phyloP scores from a whole-genome alignment of 2,888 invertebrate species.

The Anoplius nigerrimus region DNA sequence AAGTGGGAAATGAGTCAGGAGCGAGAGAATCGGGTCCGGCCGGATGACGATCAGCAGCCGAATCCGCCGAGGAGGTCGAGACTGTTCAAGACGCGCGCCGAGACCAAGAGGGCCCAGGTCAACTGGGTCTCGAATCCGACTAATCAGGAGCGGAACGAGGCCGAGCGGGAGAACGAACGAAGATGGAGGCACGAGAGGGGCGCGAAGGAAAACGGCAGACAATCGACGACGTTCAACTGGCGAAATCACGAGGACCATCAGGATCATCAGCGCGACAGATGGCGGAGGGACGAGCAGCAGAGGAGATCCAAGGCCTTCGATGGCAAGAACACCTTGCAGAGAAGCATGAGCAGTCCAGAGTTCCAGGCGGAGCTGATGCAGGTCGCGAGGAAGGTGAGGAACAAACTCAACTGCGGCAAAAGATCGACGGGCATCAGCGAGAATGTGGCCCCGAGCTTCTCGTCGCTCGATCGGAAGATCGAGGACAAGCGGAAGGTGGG shows the following conservation, averaged over 20 bases:
- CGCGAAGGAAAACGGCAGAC: conserved; percentile 39
- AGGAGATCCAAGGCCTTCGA: conserved; percentile 55
- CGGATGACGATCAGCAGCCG: conserved; percentile 61
- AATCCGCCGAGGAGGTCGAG: conserved; percentile 78
- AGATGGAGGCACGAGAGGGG: conserved; percentile 35
- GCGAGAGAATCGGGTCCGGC: conserved; percentile 68
- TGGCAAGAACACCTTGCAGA: conserved; percentile 72
- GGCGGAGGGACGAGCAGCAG: conserved; percentile 45
- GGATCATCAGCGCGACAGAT: conserved; percentile 33
- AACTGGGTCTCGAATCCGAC: conserved; percentile 52
- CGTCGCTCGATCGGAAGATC: conserved; percentile 37
- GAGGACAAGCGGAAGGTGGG: conserved; percentile 9
- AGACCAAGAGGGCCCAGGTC: conserved; percentile 78
- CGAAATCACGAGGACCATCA: conserved; percentile 13
- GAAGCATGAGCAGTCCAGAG: conserved; percentile 76
- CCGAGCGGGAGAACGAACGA: conserved; percentile 41
- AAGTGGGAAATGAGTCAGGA: conserved; percentile 77
- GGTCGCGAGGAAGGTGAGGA: conserved; percentile 63
- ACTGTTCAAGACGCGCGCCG: conserved; percentile 85
- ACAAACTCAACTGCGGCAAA: conserved; percentile 58
- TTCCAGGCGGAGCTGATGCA: conserved; percentile 77
- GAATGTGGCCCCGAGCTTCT: conserved; percentile 7
- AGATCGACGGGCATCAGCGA: conserved; percentile 1
- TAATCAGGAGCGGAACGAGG: conserved; percentile 38
- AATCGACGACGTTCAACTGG: background rate